Conservation (phyloP, 2,888 invertebrate species). For the Creontiades dilutus region DNA sequence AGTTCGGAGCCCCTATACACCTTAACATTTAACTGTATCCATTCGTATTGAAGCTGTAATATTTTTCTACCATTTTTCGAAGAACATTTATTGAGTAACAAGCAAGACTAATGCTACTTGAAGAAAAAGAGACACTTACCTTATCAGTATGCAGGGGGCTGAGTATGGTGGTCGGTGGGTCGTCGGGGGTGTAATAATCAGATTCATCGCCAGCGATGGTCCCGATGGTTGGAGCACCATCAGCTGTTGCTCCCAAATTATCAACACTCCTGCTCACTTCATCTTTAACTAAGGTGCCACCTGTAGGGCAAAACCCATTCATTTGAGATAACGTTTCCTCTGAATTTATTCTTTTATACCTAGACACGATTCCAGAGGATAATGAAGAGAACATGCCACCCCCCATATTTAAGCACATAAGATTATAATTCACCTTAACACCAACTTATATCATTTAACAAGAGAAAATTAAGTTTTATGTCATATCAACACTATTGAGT, state of each 20-base stretch:
- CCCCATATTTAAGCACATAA: too few species aligned
- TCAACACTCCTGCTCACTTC: constrained; percentile 58
- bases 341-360: neutral
- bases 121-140: constrained; percentile 73
- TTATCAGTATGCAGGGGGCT: constrained; percentile 81
- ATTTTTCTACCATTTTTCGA: too few species aligned
- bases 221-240: constrained; percentile 76
- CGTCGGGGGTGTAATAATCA: constrained; percentile 89
- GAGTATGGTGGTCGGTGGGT: constrained; percentile 85
- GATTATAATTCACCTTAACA: too few species aligned
- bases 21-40: too few species aligned
- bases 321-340: neutral
- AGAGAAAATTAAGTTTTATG: too few species aligned
- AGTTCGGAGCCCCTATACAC: too few species aligned
- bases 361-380: neutral
- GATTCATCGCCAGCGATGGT: constrained; percentile 82
- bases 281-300: constrained; percentile 49
- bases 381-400: neutral
- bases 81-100: too few species aligned
- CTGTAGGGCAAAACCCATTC: constrained; percentile 39
- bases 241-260: constrained; percentile 29
- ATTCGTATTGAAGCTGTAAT: too few species aligned
- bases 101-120: neutral
- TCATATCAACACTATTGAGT: too few species aligned
- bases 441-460: too few species aligned